These are phyloP conservation scores for Tragulus kanchil DNA, from an alignment of 2,113 vertebrate genomes.

Conservation along the genomic window DNA sequence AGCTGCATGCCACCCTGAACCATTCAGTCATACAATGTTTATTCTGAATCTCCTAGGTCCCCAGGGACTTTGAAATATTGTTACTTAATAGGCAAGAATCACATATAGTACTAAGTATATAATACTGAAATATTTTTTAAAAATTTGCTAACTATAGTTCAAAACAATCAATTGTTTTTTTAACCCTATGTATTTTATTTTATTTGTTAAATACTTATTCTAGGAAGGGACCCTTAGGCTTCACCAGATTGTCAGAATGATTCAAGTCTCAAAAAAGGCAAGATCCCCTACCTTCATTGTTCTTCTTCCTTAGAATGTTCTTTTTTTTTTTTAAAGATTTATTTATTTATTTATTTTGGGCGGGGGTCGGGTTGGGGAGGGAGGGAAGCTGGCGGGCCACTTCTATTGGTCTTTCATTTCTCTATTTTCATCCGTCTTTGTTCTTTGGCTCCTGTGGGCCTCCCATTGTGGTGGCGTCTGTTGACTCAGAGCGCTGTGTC, in stretches of 20 bases:
- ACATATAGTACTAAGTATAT: not conserved
- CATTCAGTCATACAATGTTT: not conserved
- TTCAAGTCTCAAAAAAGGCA: not conserved
- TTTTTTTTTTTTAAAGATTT: not conserved
- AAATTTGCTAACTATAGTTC: not conserved
- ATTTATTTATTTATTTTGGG: too few species aligned
- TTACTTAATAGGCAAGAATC: not conserved
- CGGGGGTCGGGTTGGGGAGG: too few species aligned
- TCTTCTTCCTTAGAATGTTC: not conserved
- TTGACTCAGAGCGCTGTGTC: too few species aligned
- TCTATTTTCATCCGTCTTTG: too few species aligned
- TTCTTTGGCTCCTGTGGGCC: too few species aligned
- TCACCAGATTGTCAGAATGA: not conserved
- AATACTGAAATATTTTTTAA: not conserved
- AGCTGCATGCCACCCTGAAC: not conserved
- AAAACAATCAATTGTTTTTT: not conserved
- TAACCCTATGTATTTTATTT: not conserved
- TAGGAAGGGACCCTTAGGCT: not conserved
- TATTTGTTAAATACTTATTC: not conserved
- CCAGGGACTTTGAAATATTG: not conserved
- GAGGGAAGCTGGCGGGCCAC: too few species aligned
- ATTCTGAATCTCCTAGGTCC: not conserved
- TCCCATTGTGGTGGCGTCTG: too few species aligned
- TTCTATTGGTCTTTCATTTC: too few species aligned
- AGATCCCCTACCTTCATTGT: not conserved